A percentile compares a stretch with the other conserved stretches of the same genome.
phyloP scores from a whole-genome alignment of 2,797 vertebrate genomes.

The Champsocephalus gunnari region DNA sequence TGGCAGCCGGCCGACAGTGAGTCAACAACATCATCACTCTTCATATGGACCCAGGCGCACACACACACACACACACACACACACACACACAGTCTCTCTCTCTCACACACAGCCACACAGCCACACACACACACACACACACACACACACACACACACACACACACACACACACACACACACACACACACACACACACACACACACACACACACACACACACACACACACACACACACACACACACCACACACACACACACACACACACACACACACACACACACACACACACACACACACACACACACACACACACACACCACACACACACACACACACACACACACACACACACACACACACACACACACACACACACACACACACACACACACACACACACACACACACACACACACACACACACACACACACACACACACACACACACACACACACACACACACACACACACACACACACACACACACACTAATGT shows the following conservation, averaged over 20 bases:
- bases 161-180: not conserved
- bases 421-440: too few species aligned
- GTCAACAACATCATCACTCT: constrained; percentile 80
- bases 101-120: not conserved
- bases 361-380: too few species aligned
- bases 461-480: not conserved
- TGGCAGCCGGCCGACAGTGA: constrained; percentile 71
- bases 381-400: too few species aligned
- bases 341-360: too few species aligned
- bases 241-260: too few species aligned
- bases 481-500: not conserved
- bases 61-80: not conserved
- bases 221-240: too few species aligned
- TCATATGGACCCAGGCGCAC: constrained; percentile 48
- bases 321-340: not conserved
- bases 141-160: too few species aligned
- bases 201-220: not conserved
- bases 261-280: too few species aligned
- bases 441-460: not conserved
- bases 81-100: not conserved
- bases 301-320: not conserved
- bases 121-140: too few species aligned
- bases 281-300: not conserved
- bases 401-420: too few species aligned
- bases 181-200: not conserved